Evolutionary conservation across 2,797 vertebrate species (phyloP).

Genomic region (Sardinella longiceps): DNA sequence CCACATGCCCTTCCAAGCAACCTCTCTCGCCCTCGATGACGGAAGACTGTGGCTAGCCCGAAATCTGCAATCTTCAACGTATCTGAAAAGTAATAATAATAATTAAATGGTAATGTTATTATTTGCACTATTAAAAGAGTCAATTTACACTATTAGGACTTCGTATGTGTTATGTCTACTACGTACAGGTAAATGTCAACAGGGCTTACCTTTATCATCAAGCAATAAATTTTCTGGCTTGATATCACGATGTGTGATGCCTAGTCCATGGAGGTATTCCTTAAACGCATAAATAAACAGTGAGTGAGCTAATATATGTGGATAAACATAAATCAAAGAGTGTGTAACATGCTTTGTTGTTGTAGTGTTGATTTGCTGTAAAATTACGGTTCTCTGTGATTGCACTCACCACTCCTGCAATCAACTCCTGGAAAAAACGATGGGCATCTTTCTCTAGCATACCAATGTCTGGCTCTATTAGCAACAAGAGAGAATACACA

Average conservation of each 20-base stretch:
- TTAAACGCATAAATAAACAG: slow-evolving; percentile 55
- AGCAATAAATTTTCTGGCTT: slow-evolving; percentile 96
- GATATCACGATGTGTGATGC: slow-evolving; percentile 97
- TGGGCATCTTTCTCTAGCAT: slow-evolving; percentile 93
- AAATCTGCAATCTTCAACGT: slow-evolving; percentile 96
- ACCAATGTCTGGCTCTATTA: slow-evolving; percentile 90
- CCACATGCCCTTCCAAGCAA: slow-evolving; percentile 88
- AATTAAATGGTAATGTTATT: background rate
- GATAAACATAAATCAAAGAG: background rate
- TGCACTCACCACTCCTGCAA: slow-evolving; percentile 89
- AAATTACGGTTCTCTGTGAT: background rate
- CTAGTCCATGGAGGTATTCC: slow-evolving; percentile 90
- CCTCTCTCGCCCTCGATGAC: slow-evolving; percentile 87
- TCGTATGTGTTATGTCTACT: background rate
- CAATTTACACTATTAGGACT: too few species aligned
- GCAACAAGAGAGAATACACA: background rate
- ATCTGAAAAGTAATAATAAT: slow-evolving; percentile 59
- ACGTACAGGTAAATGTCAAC: too few species aligned
- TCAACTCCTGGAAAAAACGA: slow-evolving; percentile 90
- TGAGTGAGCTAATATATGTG: background rate
- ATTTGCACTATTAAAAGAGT: background rate
- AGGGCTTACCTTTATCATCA: slow-evolving; percentile 85
- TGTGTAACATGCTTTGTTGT: background rate
- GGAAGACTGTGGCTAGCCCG: slow-evolving; percentile 85
- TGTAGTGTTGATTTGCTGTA: too few species aligned